Conservation (phyloP, 2,888 invertebrate genomes). For the Carabus problematicus region DNA sequence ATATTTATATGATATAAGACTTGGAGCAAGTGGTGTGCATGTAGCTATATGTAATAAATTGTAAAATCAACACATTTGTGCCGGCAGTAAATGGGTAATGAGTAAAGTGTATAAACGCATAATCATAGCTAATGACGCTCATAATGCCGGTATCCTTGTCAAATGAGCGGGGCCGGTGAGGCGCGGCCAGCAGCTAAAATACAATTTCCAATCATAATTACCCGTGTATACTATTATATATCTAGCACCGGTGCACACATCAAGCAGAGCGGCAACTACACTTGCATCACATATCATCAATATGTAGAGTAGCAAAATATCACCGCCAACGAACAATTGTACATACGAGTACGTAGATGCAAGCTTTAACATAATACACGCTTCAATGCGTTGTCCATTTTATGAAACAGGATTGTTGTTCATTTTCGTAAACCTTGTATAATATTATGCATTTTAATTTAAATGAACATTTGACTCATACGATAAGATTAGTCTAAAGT, state of each 20-base stretch:
- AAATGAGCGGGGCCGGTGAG: constrained; percentile 44
- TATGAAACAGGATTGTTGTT: too few relatives aligned
- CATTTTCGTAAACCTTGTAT: too few relatives aligned
- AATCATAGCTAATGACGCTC: constrained; percentile 50
- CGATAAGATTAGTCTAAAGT: too few relatives aligned
- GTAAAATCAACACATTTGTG: too few relatives aligned
- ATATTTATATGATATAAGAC: too few relatives aligned
- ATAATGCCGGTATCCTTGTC: constrained; percentile 52
- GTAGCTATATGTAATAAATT: too few relatives aligned
- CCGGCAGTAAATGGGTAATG: constrained; percentile 39
- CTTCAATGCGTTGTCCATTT: too few relatives aligned
- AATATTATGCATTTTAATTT: too few relatives aligned
- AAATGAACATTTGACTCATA: too few relatives aligned
- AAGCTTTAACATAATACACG: too few relatives aligned
- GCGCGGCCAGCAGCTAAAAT: constrained; percentile 50
- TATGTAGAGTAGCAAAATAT: background rate
- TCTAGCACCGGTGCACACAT: constrained; percentile 7
- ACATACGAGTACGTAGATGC: background rate
- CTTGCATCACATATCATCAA: background rate
- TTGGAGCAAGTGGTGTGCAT: too few relatives aligned
- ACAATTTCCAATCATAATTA: constrained; percentile 53
- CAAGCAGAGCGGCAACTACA: constrained; percentile 25
- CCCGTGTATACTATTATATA: constrained; percentile 17
- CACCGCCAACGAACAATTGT: background rate
- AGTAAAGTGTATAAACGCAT: constrained; percentile 45